Evolutionary conservation across 2,113 vertebrate genomes (phyloP).

Genomic region (Tyrannus savana): DNA sequence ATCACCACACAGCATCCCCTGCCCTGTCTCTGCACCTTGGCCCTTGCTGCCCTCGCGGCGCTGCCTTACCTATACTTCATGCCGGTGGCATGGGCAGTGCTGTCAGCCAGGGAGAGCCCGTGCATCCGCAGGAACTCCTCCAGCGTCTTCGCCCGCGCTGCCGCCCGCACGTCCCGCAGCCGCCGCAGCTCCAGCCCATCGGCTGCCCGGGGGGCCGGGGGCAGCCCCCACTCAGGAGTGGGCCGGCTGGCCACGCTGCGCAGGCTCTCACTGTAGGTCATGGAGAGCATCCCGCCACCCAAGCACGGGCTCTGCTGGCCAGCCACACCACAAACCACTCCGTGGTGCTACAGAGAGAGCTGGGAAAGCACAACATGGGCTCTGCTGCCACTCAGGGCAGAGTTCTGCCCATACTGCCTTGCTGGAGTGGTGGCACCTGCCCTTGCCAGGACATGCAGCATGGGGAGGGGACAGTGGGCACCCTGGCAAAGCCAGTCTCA

Average conservation of each 20-base stretch:
- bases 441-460: neutral
- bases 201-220: slow-evolving; percentile 77
- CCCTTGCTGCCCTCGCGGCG: neutral
- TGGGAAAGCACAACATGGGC: neutral
- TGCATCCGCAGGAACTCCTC: slow-evolving; percentile 98
- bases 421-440: accelerated
- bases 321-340: slow-evolving; percentile 52
- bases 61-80: slow-evolving; percentile 98
- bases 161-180: slow-evolving; percentile 88
- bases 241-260: slow-evolving; percentile 91
- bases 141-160: slow-evolving; percentile 91
- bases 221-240: slow-evolving; percentile 92
- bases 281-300: slow-evolving; percentile 90
- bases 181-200: slow-evolving; percentile 87
- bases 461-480: neutral
- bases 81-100: slow-evolving; percentile 89
- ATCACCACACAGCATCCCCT: neutral
- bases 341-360: neutral
- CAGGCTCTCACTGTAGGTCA: slow-evolving; percentile 96
- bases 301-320: slow-evolving; percentile 77
- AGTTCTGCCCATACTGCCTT: accelerated
- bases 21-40: neutral
- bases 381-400: neutral
- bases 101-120: slow-evolving; percentile 88
- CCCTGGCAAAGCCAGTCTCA: neutral